Percentiles rank a stretch among this genome's conserved stretches.
Evolutionary conservation across 2,113 vertebrate species (phyloP).

Genomic region (Phalacrocorax pelagicus): DNA sequence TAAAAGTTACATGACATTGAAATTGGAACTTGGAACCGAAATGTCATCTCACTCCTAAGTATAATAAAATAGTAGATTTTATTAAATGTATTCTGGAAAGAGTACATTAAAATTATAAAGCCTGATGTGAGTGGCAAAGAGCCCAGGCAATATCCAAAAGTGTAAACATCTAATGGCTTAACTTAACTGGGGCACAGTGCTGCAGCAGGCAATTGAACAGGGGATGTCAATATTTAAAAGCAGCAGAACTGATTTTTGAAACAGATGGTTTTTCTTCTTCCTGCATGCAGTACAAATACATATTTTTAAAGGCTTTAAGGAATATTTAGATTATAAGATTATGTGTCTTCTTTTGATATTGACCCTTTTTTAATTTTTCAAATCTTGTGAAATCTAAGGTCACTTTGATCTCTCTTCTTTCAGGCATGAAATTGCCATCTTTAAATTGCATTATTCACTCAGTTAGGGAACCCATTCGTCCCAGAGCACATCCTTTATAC

Average conservation of each 20-base stretch:
- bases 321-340: neutral
- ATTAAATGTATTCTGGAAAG: neutral
- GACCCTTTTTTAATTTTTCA: neutral
- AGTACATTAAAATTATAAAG: neutral
- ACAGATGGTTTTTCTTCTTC: neutral
- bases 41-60: neutral
- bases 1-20: neutral
- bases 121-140: neutral
- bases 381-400: neutral
- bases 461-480: neutral
- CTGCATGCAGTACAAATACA: neutral
- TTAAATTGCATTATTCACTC: neutral
- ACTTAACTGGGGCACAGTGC: neutral
- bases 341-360: neutral
- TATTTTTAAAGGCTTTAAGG: neutral
- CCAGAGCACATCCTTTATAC: neutral
- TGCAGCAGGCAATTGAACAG: neutral
- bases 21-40: neutral
- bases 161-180: neutral
- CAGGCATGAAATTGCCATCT: neutral
- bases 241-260: neutral
- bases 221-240: neutral
- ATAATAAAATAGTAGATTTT: conserved; percentile 11
- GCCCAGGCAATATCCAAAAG: neutral
- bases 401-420: neutral